Conservation (phyloP, 2,888 invertebrate species). For the Ceriagrion tenellum region DNA sequence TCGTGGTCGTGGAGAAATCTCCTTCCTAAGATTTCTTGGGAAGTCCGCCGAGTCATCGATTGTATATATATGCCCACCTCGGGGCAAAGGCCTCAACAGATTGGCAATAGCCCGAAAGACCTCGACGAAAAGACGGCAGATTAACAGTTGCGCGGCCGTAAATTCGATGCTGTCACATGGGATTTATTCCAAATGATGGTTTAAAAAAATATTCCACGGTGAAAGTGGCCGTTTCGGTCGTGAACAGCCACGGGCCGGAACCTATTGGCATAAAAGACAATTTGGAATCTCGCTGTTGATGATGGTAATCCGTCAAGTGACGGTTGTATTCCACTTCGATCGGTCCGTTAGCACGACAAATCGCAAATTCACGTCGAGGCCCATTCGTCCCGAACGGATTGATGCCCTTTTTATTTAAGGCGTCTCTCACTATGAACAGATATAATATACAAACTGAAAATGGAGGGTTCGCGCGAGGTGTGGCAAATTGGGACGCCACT, state of each 20-base stretch:
- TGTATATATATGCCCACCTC: no score
- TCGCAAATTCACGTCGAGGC: neutral
- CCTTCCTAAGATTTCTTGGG: no score
- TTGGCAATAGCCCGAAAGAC: neutral
- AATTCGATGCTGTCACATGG: neutral
- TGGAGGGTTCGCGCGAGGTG: no score
- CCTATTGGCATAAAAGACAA: neutral
- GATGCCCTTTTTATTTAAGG: no score
- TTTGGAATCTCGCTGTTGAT: neutral
- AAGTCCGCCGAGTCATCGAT: no score
- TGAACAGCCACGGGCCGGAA: neutral
- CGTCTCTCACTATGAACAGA: no score
- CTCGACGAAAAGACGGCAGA: neutral
- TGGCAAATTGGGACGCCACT: no score
- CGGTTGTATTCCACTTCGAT: neutral
- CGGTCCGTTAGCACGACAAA: neutral
- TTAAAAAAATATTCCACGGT: constrained; percentile 5
- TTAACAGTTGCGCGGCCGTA: neutral
- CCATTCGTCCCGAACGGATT: neutral
- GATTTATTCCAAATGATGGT: neutral
- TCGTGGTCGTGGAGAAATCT: no score
- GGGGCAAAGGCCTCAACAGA: no score
- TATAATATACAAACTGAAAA: no score
- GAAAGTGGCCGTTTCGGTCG: neutral
- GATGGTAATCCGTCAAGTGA: neutral